Evolutionary conservation across 2,888 invertebrate species (phyloP).

Genomic region (Lagria hirta): DNA sequence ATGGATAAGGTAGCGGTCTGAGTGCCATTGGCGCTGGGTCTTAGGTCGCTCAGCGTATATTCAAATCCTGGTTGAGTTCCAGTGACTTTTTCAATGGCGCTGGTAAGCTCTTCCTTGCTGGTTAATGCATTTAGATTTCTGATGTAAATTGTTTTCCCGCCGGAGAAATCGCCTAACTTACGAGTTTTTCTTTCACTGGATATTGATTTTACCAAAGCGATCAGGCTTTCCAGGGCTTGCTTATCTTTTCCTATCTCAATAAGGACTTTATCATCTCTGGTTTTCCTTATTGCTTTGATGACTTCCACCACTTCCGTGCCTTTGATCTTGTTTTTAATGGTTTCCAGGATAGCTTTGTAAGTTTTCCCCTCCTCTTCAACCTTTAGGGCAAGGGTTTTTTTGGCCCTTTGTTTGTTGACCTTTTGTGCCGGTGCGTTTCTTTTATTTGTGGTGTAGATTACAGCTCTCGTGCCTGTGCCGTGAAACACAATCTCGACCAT

Average conservation of each 20-base stretch:
- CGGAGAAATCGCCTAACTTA: neutral
- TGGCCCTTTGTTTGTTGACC: neutral
- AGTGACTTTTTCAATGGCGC: neutral
- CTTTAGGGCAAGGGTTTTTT: neutral
- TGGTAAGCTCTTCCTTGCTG: conserved; percentile 1
- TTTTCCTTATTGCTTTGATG: conserved; percentile 8
- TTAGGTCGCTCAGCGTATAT: neutral
- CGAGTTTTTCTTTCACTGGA: neutral
- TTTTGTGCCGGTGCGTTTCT: neutral
- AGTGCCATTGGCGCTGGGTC: neutral
- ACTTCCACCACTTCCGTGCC: neutral
- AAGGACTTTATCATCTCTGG: conserved; percentile 13
- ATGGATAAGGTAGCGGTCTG: neutral
- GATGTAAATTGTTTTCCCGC: conserved; percentile 6
- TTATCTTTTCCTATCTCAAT: conserved; percentile 6
- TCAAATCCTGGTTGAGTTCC: neutral
- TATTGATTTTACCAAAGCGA: neutral
- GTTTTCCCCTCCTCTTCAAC: neutral
- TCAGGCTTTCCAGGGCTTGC: neutral
- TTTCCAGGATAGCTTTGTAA: neutral
- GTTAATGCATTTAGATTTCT: conserved; percentile 2
- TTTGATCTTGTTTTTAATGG: neutral
- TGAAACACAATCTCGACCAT: conserved; percentile 2
- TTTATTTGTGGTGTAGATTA: conserved; percentile 1
- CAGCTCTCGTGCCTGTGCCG: neutral